phyloP scores from a whole-genome alignment of 2,888 invertebrate species.

The Scelioninae gen. 1 region DNA sequence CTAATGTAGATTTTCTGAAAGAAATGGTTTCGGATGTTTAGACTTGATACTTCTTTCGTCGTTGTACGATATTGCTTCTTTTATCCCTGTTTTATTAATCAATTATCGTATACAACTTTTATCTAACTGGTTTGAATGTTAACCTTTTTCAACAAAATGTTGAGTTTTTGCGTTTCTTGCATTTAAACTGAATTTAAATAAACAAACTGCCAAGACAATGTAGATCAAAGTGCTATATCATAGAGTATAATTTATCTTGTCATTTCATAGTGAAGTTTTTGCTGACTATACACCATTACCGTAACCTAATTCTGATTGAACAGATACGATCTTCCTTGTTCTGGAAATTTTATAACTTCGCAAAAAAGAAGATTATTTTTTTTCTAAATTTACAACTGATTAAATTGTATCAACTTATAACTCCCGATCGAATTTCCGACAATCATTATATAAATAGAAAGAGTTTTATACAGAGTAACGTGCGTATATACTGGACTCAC shows the following conservation, averaged over 20 bases:
- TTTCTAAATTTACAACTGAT: background rate
- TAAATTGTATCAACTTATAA: background rate
- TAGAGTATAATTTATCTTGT: background rate
- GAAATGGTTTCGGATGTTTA: slow-evolving; percentile 30
- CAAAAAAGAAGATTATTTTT: background rate
- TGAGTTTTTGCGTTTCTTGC: background rate
- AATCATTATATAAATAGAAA: slow-evolving; percentile 2
- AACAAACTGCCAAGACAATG: background rate
- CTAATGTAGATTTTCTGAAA: slow-evolving; percentile 48
- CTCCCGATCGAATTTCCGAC: background rate
- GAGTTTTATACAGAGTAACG: background rate
- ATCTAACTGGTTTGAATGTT: background rate
- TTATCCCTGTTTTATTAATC: background rate
- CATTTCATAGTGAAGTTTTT: background rate
- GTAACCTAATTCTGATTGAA: slow-evolving; percentile 7
- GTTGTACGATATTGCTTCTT: background rate
- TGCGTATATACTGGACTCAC: background rate
- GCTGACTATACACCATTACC: slow-evolving; percentile 1
- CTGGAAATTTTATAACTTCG: background rate
- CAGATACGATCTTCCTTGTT: background rate
- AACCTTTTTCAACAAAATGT: no score
- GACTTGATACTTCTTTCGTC: slow-evolving; percentile 18
- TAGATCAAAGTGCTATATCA: background rate
- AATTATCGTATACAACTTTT: background rate
- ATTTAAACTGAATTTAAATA: background rate